These are phyloP conservation scores for Diplazon laetatorius DNA, from an alignment of 2,888 invertebrate species.

Conservation along the genomic window DNA sequence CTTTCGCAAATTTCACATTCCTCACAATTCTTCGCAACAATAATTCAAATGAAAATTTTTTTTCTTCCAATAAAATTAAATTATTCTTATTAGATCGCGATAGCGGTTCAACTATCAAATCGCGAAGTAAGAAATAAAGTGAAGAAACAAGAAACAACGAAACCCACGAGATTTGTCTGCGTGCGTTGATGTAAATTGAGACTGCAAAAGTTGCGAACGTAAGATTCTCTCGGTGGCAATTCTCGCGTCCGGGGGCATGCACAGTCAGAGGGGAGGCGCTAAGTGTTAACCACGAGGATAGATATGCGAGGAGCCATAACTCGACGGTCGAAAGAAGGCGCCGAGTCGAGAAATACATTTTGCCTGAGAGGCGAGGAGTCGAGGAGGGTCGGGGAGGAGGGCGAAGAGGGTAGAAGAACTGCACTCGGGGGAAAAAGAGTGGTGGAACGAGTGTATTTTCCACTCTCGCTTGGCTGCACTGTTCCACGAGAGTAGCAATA, in stretches of 20 bases:
- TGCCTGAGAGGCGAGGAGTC: no score
- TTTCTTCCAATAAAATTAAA: no score
- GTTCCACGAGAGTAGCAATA: slow-evolving; percentile 61
- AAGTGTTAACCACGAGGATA: slow-evolving; percentile 54
- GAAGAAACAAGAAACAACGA: background rate
- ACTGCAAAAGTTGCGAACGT: no score
- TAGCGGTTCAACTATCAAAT: no score
- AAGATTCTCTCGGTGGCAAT: no score
- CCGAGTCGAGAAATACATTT: slow-evolving; percentile 25
- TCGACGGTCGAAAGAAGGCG: slow-evolving; percentile 32
- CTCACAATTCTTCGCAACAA: no score
- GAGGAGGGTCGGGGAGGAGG: background rate
- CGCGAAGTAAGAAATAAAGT: background rate
- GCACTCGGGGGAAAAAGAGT: slow-evolving; percentile 30
- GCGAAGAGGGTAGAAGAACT: background rate
- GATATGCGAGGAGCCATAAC: slow-evolving; percentile 34
- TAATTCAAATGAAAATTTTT: no score
- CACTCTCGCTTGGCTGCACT: slow-evolving; percentile 64
- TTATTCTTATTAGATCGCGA: no score
- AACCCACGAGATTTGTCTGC: background rate
- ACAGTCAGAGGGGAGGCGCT: no score
- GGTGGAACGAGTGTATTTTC: slow-evolving; percentile 34
- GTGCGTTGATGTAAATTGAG: background rate
- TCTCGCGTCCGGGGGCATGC: no score
- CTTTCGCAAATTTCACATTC: background rate